Evolutionary conservation across 2,797 vertebrate genomes (phyloP).

Genomic region (Acipenser ruthenus): DNA sequence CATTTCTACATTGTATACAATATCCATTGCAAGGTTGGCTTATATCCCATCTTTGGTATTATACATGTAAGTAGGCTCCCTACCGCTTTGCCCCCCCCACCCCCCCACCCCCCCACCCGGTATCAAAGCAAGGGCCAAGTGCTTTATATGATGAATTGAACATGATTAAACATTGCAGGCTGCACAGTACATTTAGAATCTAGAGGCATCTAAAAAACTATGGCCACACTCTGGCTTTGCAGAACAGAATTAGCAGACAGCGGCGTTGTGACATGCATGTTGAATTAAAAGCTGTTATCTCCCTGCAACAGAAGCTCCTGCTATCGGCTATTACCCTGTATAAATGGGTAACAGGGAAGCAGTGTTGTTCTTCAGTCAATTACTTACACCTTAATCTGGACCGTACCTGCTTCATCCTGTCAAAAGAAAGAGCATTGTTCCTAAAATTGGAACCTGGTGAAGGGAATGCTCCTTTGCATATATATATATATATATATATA

Average conservation of each 20-base stretch:
- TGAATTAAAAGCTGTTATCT: constrained; percentile 68
- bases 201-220: constrained; percentile 28
- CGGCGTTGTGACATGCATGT: constrained; percentile 27
- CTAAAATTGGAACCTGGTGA: constrained; percentile 20
- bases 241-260: constrained; percentile 25
- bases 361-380: constrained; percentile 53
- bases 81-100: not conserved
- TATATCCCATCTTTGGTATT: too few relatives aligned
- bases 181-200: constrained; percentile 31
- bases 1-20: too few relatives aligned
- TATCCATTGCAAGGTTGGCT: too few relatives aligned
- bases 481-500: not conserved
- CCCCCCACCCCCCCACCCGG: constrained; percentile 23
- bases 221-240: constrained; percentile 14
- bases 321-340: constrained; percentile 59
- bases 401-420: constrained; percentile 25
- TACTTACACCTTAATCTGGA: constrained; percentile 60
- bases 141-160: constrained; percentile 31
- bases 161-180: constrained; percentile 37
- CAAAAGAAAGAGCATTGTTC: constrained; percentile 25
- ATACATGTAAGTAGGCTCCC: too few relatives aligned
- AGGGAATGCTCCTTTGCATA: constrained; percentile 5
- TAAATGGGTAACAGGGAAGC: constrained; percentile 57
- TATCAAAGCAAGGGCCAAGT: constrained; percentile 45
- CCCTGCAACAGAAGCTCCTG: constrained; percentile 63